These are phyloP conservation scores for Lethocerus indicus DNA, from an alignment of 1,140 invertebrate species.

Conservation along the genomic window DNA sequence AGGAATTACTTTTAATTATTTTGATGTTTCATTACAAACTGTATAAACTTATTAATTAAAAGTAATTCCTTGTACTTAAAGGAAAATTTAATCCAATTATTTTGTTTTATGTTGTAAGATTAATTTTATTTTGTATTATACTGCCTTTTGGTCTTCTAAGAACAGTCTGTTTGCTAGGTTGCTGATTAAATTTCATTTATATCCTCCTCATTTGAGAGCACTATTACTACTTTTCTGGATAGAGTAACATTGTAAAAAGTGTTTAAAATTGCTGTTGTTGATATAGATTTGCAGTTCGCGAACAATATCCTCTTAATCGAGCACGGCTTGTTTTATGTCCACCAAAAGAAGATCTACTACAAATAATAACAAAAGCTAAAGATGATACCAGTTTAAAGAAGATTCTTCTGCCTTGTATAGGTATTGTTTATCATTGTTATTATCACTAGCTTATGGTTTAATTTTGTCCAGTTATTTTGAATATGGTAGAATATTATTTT, in stretches of 20 bases:
- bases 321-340: slow-evolving; percentile 42
- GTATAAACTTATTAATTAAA: too few relatives aligned
- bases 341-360: slow-evolving; percentile 26
- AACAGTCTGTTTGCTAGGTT: not conserved
- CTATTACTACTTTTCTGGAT: not conserved
- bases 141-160: not conserved
- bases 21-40: too few relatives aligned
- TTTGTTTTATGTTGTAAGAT: too few relatives aligned
- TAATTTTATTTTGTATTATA: too few relatives aligned
- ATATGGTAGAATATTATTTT: not conserved
- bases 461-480: slow-evolving; percentile 3
- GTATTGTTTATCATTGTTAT: slow-evolving; percentile 23
- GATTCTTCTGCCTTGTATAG: slow-evolving; percentile 61
- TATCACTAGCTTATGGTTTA: slow-evolving; percentile 16
- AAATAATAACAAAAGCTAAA: slow-evolving; percentile 46
- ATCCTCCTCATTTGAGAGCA: not conserved
- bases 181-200: not conserved
- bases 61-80: too few relatives aligned
- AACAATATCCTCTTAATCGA: slow-evolving; percentile 72
- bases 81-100: too few relatives aligned
- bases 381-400: slow-evolving; percentile 67
- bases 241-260: not conserved
- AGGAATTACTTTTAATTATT: too few relatives aligned
- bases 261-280: not conserved
- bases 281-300: slow-evolving; percentile 66